Conservation (phyloP, 2,797 vertebrate species). For the Cuculus canorus region DNA sequence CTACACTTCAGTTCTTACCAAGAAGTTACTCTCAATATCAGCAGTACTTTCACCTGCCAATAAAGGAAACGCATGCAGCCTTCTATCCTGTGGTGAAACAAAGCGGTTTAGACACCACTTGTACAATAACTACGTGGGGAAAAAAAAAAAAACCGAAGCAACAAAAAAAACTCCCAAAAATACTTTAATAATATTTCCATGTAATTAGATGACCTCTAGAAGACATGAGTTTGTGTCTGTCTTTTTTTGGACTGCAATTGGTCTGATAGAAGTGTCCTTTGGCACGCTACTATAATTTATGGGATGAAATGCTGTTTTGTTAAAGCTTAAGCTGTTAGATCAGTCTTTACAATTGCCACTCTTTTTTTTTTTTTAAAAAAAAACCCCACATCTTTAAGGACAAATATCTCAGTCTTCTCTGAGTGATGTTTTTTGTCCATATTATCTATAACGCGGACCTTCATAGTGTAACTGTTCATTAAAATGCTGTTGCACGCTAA, state of each 20-base stretch:
- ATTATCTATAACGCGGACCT: conserved; percentile 27
- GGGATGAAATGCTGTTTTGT: neutral
- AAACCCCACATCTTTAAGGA: neutral
- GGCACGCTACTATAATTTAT: neutral
- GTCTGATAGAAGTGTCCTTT: conserved; percentile 27
- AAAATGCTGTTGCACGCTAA: conserved; percentile 14
- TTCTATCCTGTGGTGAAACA: conserved; percentile 52
- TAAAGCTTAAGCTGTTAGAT: conserved; percentile 34
- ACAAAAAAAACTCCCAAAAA: neutral
- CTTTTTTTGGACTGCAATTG: conserved; percentile 3
- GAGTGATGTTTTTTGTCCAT: neutral
- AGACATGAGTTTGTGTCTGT: conserved; percentile 52
- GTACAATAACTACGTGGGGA: conserved; percentile 31
- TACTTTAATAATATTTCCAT: conserved; percentile 51
- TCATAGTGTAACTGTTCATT: conserved; percentile 35
- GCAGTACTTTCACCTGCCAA: conserved; percentile 48
- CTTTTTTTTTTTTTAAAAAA: neutral
- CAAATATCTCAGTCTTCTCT: conserved; percentile 32
- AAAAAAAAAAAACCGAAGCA: conserved; percentile 27
- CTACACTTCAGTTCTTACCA: neutral
- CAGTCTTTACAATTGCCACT: neutral
- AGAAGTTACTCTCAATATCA: conserved; percentile 41
- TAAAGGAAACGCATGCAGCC: conserved; percentile 35
- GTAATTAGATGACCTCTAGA: conserved; percentile 50
- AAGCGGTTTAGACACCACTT: conserved; percentile 55